Base-by-base conservation (phyloP, 1,140 invertebrate species). In the Diabrotica undecimpunctata region DNA sequence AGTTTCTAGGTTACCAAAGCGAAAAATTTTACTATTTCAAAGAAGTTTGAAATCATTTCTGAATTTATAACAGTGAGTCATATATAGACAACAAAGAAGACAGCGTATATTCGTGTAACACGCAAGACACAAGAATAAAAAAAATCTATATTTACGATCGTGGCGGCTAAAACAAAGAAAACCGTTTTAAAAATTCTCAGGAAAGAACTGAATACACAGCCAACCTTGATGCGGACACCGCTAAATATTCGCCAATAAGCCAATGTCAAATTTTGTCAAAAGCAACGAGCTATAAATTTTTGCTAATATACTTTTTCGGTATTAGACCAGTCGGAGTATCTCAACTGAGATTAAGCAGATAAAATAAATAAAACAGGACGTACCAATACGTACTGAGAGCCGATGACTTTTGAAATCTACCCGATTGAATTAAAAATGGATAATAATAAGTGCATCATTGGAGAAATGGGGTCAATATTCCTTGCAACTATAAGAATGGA, bases 121-220 rank as follows among this genome's bases (percentile, higher is more conserved):
- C 41, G 41, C 41, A 46, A 46, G 41, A 46, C 41, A 46, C n/a
- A 2, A 46, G 6, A 46, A 6, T n/a, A 46, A 46, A 46, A 46
- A 46, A 46, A 46, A 46, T 10, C 41, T 46, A 46, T 46, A 46
- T 46, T 46, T 46, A 46, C 41, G 41, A 46, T 46, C 41, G 41
- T 10, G 41, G 41, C 41, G 41, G 41, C 41, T 46, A 46, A 46
- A 46, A 46, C 8, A 8, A 46, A 46, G n/a, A n/a, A n/a, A 46
- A n/a, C 41, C 8, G 41, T 46, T 46, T 46, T 46, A 10, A 46
- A 46, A 46, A 46, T 46, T 46, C 41, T 46, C 41, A 46, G 41
- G 41, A 46, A 46, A 46, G 8, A 46, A 46, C 41, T 8, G n/a
- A 46, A 46, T 46, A 46, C 41, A 25, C 25, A 25, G 25, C 25